Evolutionary conservation across 2,113 vertebrate genomes (phyloP).

Genomic region (Scomber japonicus): DNA sequence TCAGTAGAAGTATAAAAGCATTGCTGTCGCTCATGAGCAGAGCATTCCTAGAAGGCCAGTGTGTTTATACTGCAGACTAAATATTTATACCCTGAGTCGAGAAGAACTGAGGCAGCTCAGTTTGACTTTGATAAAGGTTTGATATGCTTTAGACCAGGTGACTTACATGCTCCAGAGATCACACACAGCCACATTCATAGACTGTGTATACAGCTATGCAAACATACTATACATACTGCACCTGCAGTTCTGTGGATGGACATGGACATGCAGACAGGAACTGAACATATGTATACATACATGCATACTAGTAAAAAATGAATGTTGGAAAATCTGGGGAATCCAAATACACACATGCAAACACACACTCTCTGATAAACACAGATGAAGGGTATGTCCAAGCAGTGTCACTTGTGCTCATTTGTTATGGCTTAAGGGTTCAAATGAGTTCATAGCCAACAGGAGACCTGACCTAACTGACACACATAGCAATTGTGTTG

Average conservation of each 20-base stretch:
- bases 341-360: slow-evolving; percentile 13
- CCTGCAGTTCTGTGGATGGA: neutral
- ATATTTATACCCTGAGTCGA: slow-evolving; percentile 71
- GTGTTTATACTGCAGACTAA: slow-evolving; percentile 74
- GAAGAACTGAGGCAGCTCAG: slow-evolving; percentile 44
- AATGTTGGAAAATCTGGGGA: slow-evolving; percentile 31
- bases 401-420: slow-evolving; percentile 28
- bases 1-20: slow-evolving; percentile 39
- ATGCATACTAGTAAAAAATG: neutral
- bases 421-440: slow-evolving; percentile 29
- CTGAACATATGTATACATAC: no score
- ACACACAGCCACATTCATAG: slow-evolving; percentile 6
- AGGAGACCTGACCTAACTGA: neutral
- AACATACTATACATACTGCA: slow-evolving; percentile 11
- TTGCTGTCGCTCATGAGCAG: slow-evolving; percentile 5
- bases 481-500: neutral
- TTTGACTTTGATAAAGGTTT: slow-evolving; percentile 51
- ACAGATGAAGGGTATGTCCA: slow-evolving; percentile 21
- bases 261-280: neutral
- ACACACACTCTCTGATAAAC: slow-evolving; percentile 24
- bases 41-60: slow-evolving; percentile 50
- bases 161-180: slow-evolving; percentile 24
- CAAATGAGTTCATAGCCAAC: slow-evolving; percentile 22
- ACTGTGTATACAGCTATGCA: slow-evolving; percentile 44
- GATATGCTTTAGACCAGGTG: slow-evolving; percentile 41